Percentiles rank a stretch among this genome's conserved stretches.
These are phyloP conservation scores for Tipula helvola DNA, from an alignment of 2,888 invertebrate species.

Conservation along the genomic window DNA sequence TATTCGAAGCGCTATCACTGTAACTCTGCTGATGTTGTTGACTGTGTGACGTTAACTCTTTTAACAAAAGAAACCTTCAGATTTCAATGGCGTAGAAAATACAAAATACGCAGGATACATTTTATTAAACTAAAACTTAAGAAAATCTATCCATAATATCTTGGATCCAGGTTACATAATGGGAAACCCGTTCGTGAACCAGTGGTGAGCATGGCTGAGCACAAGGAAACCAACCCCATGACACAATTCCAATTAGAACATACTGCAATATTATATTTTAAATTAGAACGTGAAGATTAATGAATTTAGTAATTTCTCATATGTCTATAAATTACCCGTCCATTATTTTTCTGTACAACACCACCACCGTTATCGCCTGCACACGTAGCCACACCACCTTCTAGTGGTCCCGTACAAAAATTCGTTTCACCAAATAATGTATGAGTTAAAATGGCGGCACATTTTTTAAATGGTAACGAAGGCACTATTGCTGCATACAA, in stretches of 20 bases:
- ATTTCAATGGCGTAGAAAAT: background rate
- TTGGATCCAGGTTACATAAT: constrained; percentile 6
- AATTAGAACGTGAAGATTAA: background rate
- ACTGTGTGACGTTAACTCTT: no score
- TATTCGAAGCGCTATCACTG: no score
- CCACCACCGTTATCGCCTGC: constrained; percentile 4
- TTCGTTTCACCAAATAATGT: background rate
- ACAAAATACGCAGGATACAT: background rate
- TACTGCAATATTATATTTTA: background rate
- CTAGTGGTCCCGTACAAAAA: constrained; percentile 9
- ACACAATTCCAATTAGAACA: background rate
- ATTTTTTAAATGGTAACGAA: background rate
- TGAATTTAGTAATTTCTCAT: no score
- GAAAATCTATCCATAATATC: background rate
- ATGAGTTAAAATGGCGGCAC: background rate
- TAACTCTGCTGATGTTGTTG: no score
- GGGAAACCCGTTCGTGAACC: background rate
- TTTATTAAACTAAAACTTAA: background rate
- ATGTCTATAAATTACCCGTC: background rate
- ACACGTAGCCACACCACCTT: background rate
- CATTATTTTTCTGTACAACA: background rate
- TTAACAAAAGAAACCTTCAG: no score
- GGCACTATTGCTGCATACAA: background rate
- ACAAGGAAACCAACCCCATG: constrained; percentile 10
- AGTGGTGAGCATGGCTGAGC: background rate